Conservation (phyloP, 2,888 invertebrate species). For the Eupithecia inturbata region DNA sequence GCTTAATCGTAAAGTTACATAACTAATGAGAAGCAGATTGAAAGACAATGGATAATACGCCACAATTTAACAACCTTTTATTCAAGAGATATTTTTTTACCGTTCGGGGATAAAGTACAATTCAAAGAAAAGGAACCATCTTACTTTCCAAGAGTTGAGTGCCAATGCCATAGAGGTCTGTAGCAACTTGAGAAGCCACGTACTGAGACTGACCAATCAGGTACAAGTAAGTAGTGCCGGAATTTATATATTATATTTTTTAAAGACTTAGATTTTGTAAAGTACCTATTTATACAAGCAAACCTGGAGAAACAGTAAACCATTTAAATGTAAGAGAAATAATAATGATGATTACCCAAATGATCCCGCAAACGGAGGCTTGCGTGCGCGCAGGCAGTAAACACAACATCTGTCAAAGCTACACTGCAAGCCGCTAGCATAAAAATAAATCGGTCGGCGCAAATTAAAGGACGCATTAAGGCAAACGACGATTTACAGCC, state of each 20-base stretch:
- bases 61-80: background rate
- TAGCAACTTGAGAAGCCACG: background rate
- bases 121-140: background rate
- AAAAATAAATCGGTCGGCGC: slow-evolving; percentile 63
- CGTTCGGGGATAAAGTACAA: background rate
- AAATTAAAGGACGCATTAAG: slow-evolving; percentile 70
- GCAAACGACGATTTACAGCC: slow-evolving; percentile 71
- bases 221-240: background rate
- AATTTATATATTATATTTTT: too few species aligned
- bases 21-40: background rate
- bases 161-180: background rate
- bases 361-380: slow-evolving; percentile 41
- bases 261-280: background rate
- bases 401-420: slow-evolving; percentile 55
- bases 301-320: background rate
- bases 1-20: background rate
- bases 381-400: slow-evolving; percentile 56
- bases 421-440: slow-evolving; percentile 55
- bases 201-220: background rate
- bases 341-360: slow-evolving; percentile 29
- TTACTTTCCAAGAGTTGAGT: background rate
- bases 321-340: slow-evolving; percentile 13
- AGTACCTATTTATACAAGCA: background rate
- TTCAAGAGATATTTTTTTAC: background rate
- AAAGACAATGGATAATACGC: background rate